Evolutionary conservation across 2,888 invertebrate genomes (phyloP).

Genomic region (Cheilosia vulpina): DNA sequence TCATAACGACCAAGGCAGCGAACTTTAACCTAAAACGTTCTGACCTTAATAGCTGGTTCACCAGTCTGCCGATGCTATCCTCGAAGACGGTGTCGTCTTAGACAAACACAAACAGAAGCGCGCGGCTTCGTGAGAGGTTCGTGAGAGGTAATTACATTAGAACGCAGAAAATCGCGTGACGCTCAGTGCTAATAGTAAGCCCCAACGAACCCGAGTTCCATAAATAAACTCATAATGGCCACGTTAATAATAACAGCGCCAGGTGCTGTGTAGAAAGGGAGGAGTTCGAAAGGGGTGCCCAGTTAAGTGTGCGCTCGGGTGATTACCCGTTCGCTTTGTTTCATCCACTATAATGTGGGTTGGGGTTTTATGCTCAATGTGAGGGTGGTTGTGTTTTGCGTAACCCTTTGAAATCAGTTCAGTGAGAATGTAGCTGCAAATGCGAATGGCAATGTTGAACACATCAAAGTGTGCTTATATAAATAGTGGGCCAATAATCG

Average conservation of each 20-base stretch:
- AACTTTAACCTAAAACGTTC: conserved; percentile 52
- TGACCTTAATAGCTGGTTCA: conserved; percentile 32
- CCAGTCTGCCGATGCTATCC: not conserved
- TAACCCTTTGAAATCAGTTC: conserved; percentile 30
- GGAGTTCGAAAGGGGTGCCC: not conserved
- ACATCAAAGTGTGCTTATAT: conserved; percentile 15
- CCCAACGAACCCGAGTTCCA: not conserved
- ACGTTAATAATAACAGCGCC: conserved; percentile 35
- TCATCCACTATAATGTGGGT: not conserved
- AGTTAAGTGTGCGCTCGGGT: not conserved
- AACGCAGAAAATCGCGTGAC: conserved; percentile 50
- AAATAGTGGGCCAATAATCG: conserved; percentile 27
- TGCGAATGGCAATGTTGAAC: not conserved
- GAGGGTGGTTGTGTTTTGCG: not conserved
- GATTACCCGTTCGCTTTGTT: conserved; percentile 10
- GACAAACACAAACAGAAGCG: not conserved
- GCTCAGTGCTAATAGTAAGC: conserved; percentile 15
- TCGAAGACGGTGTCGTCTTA: conserved; percentile 14
- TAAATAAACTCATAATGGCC: conserved; percentile 43
- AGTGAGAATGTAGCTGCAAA: not conserved
- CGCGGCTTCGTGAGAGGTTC: not conserved
- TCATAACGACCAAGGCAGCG: conserved; percentile 53
- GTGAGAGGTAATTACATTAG: conserved; percentile 34
- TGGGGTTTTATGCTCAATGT: not conserved
- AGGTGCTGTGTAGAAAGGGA: not conserved